Evolutionary conservation across 2,888 invertebrate species (phyloP).

Genomic region (Caprella mutica): DNA sequence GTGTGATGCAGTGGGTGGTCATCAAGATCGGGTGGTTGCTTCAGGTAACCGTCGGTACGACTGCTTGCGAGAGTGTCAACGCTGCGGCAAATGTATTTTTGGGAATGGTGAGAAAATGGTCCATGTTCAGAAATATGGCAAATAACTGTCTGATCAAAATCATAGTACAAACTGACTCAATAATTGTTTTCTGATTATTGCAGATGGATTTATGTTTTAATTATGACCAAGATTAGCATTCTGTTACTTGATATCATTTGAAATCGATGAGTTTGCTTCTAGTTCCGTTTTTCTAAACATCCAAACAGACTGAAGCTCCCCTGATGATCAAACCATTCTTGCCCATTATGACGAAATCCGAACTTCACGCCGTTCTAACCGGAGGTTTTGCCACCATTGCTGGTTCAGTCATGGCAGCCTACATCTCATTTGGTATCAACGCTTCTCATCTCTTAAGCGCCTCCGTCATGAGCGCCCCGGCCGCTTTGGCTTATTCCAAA

Average conservation of each 20-base stretch:
- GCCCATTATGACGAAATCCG: constrained; percentile 68
- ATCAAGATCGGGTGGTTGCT: constrained; percentile 66
- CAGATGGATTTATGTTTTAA: too few species aligned
- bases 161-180: too few species aligned
- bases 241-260: too few species aligned
- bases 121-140: too few species aligned
- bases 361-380: constrained; percentile 83
- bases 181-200: too few species aligned
- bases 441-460: constrained; percentile 82
- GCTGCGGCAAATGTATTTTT: constrained; percentile 88
- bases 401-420: constrained; percentile 80
- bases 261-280: too few species aligned
- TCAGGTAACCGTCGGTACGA: constrained; percentile 62
- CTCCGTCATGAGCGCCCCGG: constrained; percentile 92
- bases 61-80: constrained; percentile 87
- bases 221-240: too few species aligned
- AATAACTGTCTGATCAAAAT: too few species aligned
- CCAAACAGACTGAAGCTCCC: constrained; percentile 64
- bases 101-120: constrained; percentile 74
- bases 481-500: constrained; percentile 78
- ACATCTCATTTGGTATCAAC: constrained; percentile 76
- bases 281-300: too few species aligned
- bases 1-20: constrained; percentile 76
- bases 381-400: constrained; percentile 93
- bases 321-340: constrained; percentile 78